A percentile compares a stretch with the other conserved stretches of the same genome.
These are phyloP conservation scores for Serinus canaria DNA, from an alignment of 2,113 vertebrate species.

Conservation along the genomic window DNA sequence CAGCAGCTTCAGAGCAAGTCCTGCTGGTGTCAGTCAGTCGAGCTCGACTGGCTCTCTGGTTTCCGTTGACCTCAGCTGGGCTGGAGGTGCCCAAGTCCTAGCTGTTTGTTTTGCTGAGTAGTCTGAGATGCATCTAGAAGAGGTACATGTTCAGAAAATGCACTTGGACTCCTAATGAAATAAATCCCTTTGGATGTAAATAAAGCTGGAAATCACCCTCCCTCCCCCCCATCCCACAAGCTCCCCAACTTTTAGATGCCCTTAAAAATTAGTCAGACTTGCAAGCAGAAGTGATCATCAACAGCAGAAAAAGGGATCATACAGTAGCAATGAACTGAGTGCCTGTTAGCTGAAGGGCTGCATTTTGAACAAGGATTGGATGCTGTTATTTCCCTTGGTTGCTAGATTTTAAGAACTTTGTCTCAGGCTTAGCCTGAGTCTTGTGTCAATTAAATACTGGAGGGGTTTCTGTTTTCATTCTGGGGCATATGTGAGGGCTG, in stretches of 20 bases:
- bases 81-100: neutral
- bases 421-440: neutral
- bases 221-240: rapidly evolving
- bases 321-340: neutral
- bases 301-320: neutral
- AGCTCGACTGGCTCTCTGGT: neutral
- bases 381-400: neutral
- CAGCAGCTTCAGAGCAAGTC: neutral
- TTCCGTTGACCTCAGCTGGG: neutral
- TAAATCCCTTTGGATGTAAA: neutral
- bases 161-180: neutral
- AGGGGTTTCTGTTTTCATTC: neutral
- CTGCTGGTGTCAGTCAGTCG: neutral
- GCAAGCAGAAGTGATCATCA: neutral
- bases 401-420: neutral
- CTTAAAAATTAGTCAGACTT: neutral
- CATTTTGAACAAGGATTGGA: neutral
- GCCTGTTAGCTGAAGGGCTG: neutral
- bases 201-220: neutral
- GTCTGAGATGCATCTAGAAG: neutral
- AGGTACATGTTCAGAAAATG: neutral
- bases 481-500: neutral
- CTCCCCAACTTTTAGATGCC: neutral
- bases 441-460: neutral
- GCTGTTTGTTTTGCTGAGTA: neutral